Evolutionary conservation across 2,888 invertebrate genomes (phyloP), one percentile per base, ranked within the genome.

Genomic region (Sialis fuliginosa): DNA sequence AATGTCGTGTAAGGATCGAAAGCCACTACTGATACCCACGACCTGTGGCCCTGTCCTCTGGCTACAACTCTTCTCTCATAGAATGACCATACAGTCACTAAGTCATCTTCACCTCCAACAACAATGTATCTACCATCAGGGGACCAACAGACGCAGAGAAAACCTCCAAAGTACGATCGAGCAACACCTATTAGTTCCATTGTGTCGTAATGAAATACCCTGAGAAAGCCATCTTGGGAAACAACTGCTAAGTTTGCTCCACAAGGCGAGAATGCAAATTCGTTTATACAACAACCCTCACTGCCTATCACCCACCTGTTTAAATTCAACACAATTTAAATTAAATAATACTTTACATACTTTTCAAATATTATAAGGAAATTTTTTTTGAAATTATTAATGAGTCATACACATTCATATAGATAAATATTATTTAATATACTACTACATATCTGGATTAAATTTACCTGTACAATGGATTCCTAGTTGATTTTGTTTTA

Each of bases 41-140:
- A 95, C 55, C 89, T 78, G 66, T 97, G 97, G 0, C 97, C 98
- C 61, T 95, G 93, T 0, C 96, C 97, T 39, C 98, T 71, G n/a
- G 96, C 97, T 6, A 96, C 89, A 6, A 97, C 93, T 44, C 92
- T 72, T 53, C 89, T 78, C 60, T 97, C 95, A 53, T 79, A 75
- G 62, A 95, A 81, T 45, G 90, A 92, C 88, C 95, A 98, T 35
- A 99, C 87, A 1, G 97, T 97, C 45, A 98, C 89, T 49, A 98
- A 72, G 68, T 98, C 98, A 68, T 98, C 98, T 67, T 98, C 98
- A 5, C 98, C 98, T 0, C 98, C 98, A 1, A 92, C 91, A 0
- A 91, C 92, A 44, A 93, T 91, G 59, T 93, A 89, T 59, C 86
- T 83, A 42, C 89, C 86, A 65, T 98, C 96, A 0, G 95, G 95